phyloP scores from a whole-genome alignment of 2,888 invertebrate species.

The Girardia tigrina region DNA sequence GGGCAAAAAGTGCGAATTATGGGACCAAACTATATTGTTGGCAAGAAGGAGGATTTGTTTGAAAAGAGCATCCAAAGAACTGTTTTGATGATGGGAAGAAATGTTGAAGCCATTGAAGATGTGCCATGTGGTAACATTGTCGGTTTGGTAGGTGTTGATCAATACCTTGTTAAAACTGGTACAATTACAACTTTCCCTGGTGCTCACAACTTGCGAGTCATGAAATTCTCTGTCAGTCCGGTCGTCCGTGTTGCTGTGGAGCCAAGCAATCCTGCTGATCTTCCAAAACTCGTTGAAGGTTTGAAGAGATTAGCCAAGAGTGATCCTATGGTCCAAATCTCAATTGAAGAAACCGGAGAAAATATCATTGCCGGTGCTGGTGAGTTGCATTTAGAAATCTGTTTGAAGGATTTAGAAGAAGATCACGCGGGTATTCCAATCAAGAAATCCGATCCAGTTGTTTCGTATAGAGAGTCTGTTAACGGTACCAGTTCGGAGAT shows the following conservation, averaged over 20 bases:
- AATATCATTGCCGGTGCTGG: conserved; percentile 99
- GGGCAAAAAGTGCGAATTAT: conserved; percentile 72
- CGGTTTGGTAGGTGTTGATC: conserved; percentile 97
- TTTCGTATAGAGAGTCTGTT: conserved; percentile 74
- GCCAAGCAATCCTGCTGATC: conserved; percentile 93
- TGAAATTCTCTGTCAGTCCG: conserved; percentile 99
- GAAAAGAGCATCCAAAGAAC: conserved; percentile 93
- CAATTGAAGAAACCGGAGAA: conserved; percentile 91
- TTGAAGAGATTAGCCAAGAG: conserved; percentile 96
- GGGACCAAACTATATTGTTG: conserved; percentile 90
- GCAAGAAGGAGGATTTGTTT: conserved; percentile 90
- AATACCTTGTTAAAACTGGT: conserved; percentile 95
- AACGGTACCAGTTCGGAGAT: conserved; percentile 57
- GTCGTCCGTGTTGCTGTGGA: conserved; percentile 98
- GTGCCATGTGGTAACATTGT: conserved; percentile 98
- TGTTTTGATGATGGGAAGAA: conserved; percentile 96
- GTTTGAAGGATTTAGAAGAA: conserved; percentile 84
- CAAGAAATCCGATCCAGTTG: conserved; percentile 96
- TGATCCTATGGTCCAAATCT: conserved; percentile 83
- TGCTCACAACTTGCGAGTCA: conserved; percentile 95
- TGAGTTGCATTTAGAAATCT: conserved; percentile 97
- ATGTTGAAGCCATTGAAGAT: conserved; percentile 95
- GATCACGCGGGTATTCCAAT: conserved; percentile 95
- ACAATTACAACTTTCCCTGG: conserved; percentile 97
- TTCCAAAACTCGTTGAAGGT: conserved; percentile 94